Evolutionary conservation across 2,797 vertebrate genomes (phyloP).

Genomic region (Podargus strigoides): DNA sequence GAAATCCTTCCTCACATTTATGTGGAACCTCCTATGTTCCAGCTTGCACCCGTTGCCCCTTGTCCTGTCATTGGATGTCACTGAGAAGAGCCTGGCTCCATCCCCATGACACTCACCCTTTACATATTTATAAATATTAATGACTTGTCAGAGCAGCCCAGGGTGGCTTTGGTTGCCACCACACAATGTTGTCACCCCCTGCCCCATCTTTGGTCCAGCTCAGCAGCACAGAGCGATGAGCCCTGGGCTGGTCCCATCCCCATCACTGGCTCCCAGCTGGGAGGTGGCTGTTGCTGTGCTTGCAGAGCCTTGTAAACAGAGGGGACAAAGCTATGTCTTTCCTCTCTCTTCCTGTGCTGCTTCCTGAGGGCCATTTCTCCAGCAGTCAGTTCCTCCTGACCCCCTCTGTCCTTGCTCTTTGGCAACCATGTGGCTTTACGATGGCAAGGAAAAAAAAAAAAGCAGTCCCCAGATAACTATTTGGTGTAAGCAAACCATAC

Average conservation of each 20-base stretch:
- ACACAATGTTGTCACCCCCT: fast-evolving
- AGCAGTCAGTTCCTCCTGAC: not conserved
- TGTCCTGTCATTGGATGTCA: no score
- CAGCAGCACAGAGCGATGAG: not conserved
- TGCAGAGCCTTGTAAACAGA: not conserved
- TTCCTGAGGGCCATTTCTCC: not conserved
- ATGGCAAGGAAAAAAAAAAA: not conserved
- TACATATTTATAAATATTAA: no score
- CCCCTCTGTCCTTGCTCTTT: not conserved
- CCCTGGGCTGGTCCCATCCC: not conserved
- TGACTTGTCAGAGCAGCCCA: not conserved
- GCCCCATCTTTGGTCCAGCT: not conserved
- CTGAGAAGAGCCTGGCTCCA: no score
- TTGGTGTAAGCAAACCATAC: conserved; percentile 61
- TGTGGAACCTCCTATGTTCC: no score
- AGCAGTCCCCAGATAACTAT: conserved; percentile 62
- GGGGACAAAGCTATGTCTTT: not conserved
- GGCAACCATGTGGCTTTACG: not conserved
- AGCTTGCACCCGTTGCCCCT: no score
- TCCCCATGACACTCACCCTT: no score
- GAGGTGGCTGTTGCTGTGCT: not conserved
- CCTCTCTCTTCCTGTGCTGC: not conserved
- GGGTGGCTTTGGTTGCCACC: not conserved
- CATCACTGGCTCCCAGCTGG: not conserved
- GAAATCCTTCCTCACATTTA: no score